Percentiles rank a stretch among this genome's conserved stretches.
phyloP scores from a whole-genome alignment of 2,888 invertebrate species.

The Anthrax anthrax region DNA sequence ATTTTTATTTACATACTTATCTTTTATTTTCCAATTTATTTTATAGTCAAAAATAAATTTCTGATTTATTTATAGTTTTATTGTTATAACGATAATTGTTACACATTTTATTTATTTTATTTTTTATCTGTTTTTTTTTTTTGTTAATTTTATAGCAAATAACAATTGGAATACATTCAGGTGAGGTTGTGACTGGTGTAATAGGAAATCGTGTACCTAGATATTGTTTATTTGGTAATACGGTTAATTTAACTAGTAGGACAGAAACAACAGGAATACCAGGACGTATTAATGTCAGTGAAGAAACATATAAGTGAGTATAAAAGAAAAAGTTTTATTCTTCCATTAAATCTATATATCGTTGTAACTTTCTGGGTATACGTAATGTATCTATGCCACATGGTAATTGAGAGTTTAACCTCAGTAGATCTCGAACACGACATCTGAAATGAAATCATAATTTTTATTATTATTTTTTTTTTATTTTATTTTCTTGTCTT shows the following conservation, averaged over 20 bases:
- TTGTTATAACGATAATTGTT: too few species aligned
- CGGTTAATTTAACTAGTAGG: conserved; percentile 83
- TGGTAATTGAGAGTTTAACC: conserved; percentile 57
- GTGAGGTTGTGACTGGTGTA: conserved; percentile 88
- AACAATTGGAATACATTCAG: conserved; percentile 87
- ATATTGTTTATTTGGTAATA: conserved; percentile 86
- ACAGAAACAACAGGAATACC: conserved; percentile 85
- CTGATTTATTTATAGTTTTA: too few species aligned
- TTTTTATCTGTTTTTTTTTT: conserved; percentile 12
- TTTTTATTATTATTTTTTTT: not conserved
- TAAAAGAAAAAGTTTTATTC: too few species aligned
- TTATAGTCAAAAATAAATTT: too few species aligned
- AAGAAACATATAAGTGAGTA: conserved; percentile 73
- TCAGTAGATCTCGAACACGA: conserved; percentile 47
- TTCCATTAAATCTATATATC: conserved; percentile 58
- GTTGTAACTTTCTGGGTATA: conserved; percentile 48
- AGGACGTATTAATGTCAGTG: conserved; percentile 82
- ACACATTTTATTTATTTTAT: conserved; percentile 2
- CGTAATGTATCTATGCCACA: conserved; percentile 54
- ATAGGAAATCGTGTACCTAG: conserved; percentile 90
- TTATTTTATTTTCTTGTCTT: too few species aligned
- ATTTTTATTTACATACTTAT: too few species aligned
- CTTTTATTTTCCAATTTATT: too few species aligned
- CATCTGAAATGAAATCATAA: conserved; percentile 36
- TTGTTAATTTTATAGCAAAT: conserved; percentile 48